phyloP scores from a whole-genome alignment of 1,140 invertebrate genomes.

The Calliphora vicina region DNA sequence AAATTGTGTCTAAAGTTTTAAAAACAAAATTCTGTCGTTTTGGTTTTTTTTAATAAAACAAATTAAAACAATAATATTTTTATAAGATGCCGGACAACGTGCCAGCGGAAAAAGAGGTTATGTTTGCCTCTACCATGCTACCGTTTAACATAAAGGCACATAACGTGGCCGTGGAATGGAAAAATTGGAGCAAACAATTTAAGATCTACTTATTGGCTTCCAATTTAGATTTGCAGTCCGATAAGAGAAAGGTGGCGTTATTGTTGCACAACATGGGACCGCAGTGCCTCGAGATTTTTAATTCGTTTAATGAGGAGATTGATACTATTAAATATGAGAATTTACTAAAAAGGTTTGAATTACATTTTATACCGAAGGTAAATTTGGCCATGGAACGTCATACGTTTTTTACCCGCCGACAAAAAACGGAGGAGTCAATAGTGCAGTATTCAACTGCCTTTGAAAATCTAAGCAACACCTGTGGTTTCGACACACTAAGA shows the following conservation, averaged over 20 bases:
- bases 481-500: slow-evolving; percentile 43
- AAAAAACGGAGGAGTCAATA: slow-evolving; percentile 41
- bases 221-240: background rate
- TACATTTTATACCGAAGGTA: slow-evolving; percentile 44
- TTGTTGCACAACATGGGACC: slow-evolving; percentile 33
- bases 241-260: slow-evolving; percentile 29
- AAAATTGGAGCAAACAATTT: slow-evolving; percentile 25
- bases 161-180: slow-evolving; percentile 17
- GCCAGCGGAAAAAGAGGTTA: background rate
- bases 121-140: background rate
- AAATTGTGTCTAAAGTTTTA: too few relatives aligned
- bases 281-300: slow-evolving; percentile 16
- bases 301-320: slow-evolving; percentile 21
- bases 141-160: slow-evolving; percentile 16
- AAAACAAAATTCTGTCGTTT: background rate
- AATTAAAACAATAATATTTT: background rate
- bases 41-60: background rate
- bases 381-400: slow-evolving; percentile 47
- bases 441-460: slow-evolving; percentile 44
- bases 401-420: slow-evolving; percentile 46
- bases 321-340: slow-evolving; percentile 24
- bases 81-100: background rate
- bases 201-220: slow-evolving; percentile 18
- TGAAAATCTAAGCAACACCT: slow-evolving; percentile 43
- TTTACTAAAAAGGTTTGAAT: background rate